Base-by-base conservation (phyloP, 2,888 invertebrate species). In the Plebejus anna region DNA sequence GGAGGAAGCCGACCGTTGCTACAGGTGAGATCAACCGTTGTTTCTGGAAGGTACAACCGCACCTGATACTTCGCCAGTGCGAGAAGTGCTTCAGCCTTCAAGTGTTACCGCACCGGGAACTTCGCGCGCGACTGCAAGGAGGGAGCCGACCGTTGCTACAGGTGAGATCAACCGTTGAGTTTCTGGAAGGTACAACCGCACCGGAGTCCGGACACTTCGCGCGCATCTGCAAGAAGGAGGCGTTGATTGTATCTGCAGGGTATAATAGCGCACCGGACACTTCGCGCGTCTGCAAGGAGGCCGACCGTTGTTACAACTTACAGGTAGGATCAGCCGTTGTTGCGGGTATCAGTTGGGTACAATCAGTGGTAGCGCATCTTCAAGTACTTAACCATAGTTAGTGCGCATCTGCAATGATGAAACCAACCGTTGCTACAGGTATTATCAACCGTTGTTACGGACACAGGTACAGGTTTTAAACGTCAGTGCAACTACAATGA, bases 341-440 rank as follows among this genome's bases (percentile, higher is more conserved):
- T 38, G 3, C 36, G 42, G 7, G 95, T 98, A 97, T 95, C 51
- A 3, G 51, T 4, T 13, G 13, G 13, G 4, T 13, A 51, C 42
- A 38, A 38, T 38, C 36, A 38, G 36, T 38, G 36, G 36, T 38
- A 38, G 36, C 36, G 36, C 36, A 38, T 38, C 36, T 38, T 38
- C 36, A 38, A 38, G 36, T 38, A 5, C 36, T 38, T 38, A 38
- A 38, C 36, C 36, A 38, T 38, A 38, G 4, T 98, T 97, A 90
- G 98, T 98, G 80, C 96, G 98, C 81, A 98, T 98, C 86, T 98
- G 98, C 95, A 98, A 98, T 91, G 98, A 98, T 85, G 97, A 97
- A 42, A 55, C 57, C n/a, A 57, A 22, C 59, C 61, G 0, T 28
- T 28, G 22, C 61, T 61, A 61, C 61, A 55, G 4, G 55, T 55